Percentiles rank a stretch among this genome's conserved stretches.
phyloP scores from a whole-genome alignment of 35 echinoderm and acorn worm genomes.

The Lytechinus variegatus region DNA sequence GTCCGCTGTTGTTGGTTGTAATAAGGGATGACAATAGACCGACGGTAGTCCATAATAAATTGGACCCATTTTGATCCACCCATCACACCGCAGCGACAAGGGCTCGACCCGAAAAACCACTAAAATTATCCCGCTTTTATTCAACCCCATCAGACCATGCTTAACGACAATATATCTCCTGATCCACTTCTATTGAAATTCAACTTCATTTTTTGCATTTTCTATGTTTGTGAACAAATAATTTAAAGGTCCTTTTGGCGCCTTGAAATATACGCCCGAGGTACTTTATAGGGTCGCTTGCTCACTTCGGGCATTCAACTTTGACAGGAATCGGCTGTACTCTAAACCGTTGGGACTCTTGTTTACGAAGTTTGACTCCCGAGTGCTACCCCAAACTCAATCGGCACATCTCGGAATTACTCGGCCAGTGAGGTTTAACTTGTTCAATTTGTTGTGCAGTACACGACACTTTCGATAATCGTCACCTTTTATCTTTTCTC shows the following conservation, averaged over 20 bases:
- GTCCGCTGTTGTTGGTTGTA: background rate
- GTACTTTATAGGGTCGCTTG: background rate
- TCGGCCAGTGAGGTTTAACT: background rate
- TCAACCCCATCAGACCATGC: background rate
- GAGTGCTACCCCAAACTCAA: background rate
- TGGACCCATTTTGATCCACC: background rate
- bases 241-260: background rate
- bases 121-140: background rate
- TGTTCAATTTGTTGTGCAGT: too few species aligned
- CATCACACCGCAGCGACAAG: background rate
- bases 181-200: background rate
- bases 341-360: background rate
- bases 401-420: background rate
- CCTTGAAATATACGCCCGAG: background rate
- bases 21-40: background rate
- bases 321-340: background rate
- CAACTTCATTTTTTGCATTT: background rate
- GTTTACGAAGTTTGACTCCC: background rate
- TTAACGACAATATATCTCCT: conserved; percentile 5
- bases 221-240: background rate
- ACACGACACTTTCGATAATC: background rate
- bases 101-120: background rate
- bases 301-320: conserved; percentile 6
- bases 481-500: background rate
- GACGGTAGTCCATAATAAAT: background rate